Evolutionary conservation across 2,797 vertebrate species (phyloP), one percentile per base, ranked within the genome.

Genomic region (Phylloscopus collybita): DNA sequence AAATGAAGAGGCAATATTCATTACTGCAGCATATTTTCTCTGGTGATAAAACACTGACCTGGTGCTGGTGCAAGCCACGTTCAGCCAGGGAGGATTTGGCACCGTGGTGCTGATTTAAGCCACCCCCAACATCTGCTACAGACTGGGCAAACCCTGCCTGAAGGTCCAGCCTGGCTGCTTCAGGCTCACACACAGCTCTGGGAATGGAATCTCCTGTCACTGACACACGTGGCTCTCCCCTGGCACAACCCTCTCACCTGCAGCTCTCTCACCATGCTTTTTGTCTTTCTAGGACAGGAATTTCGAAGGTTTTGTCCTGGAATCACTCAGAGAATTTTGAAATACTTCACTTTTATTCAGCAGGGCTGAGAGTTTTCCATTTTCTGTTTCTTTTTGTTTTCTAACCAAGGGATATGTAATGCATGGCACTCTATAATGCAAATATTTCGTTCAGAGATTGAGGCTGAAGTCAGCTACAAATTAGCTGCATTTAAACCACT

Each of bases 91-190:
- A 42, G 49, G 50, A n/a, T 49, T 14, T 65, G 38, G 42, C 36
- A 29, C 66, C 1, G 4, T 19, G 45, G 47, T 20, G 4, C 2
- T 19, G 17, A 19, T 23, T 9, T 9, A 30, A 45, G 34, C 7
- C 1, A 1, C 16, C 23, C 13, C 36, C n/a, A 19, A 36, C 1
- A 16, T 6, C 32, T 29, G 53, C 69, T 16, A 1, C 0, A n/a
- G 49, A 7, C 36, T 2, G 18, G 70, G 69, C 75, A 76, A 70
- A 45, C 45, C 29, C 61, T 50, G 54, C 62, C 74, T 6, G 57
- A 26, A 51, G 65, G 13, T 10, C 21, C 53, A 69, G 72, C 76
- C 74, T 38, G 76, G 42, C 70, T 72, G 49, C 8, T 2, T 10
- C 4, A 36, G 56, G 19, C 56, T 44, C 42, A 16, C 54, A 40